phyloP scores from a whole-genome alignment of 2,113 vertebrate species.

The Canis aureus region DNA sequence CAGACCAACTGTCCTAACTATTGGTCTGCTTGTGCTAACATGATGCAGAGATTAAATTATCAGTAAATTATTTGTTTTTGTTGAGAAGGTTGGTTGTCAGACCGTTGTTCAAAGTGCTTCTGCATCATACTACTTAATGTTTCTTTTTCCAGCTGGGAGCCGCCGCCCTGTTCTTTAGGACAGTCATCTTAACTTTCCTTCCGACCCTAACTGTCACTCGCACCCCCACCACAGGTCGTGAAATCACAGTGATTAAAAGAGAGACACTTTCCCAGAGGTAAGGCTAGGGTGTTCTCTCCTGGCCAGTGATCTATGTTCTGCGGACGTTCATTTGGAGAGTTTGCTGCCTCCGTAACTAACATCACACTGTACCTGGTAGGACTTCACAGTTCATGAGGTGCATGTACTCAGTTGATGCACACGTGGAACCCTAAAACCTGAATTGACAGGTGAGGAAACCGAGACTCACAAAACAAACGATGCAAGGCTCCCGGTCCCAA shows the following conservation, averaged over 20 bases:
- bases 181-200: conserved; percentile 59
- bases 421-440: not conserved
- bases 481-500: not conserved
- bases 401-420: not conserved
- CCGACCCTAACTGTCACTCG: conserved; percentile 41
- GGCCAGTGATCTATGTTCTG: not conserved
- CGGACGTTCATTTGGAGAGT: not conserved
- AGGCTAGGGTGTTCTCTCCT: conserved; percentile 34
- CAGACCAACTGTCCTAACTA: not conserved
- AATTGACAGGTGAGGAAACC: not conserved
- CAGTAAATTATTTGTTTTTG: not conserved
- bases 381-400: not conserved
- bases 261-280: conserved; percentile 60
- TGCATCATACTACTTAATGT: conserved; percentile 63
- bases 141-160: conserved; percentile 66
- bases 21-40: not conserved
- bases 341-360: not conserved
- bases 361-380: not conserved
- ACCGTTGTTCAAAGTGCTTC: conserved; percentile 63
- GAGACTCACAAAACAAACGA: not conserved
- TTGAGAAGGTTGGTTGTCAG: not conserved
- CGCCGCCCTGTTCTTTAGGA: conserved; percentile 58
- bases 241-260: conserved; percentile 55
- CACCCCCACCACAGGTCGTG: conserved; percentile 53
- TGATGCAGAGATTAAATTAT: not conserved